phyloP scores from a whole-genome alignment of 2,113 vertebrate genomes.

The Bettongia penicillata region DNA sequence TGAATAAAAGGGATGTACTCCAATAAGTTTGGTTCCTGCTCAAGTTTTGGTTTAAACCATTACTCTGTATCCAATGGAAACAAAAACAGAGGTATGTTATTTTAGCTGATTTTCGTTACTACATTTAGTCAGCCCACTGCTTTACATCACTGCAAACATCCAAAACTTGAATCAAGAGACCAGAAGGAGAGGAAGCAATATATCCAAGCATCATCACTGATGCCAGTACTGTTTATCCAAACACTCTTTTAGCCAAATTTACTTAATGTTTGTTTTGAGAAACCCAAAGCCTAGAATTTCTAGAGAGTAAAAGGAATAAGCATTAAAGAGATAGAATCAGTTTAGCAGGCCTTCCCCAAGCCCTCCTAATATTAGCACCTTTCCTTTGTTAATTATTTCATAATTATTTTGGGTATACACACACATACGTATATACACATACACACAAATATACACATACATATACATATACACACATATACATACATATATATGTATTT shows the following conservation, averaged over 20 bases:
- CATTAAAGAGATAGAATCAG: background rate
- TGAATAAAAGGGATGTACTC: background rate
- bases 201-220: background rate
- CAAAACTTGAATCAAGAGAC: conserved; percentile 15
- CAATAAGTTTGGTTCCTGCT: conserved; percentile 50
- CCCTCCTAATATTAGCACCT: background rate
- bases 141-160: background rate
- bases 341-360: background rate
- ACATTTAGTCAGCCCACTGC: background rate
- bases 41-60: conserved; percentile 32
- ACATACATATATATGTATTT: background rate
- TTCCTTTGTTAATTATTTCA: background rate
- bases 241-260: background rate
- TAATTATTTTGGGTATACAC: background rate
- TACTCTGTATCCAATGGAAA: background rate
- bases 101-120: conserved; percentile 59
- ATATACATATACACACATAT: no score
- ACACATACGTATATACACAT: background rate
- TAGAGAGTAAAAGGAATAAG: background rate
- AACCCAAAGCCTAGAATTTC: background rate
- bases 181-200: background rate
- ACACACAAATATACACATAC: background rate
- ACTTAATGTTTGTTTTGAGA: background rate
- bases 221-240: background rate
- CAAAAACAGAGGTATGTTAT: conserved; percentile 7